Evolutionary conservation across 2,888 invertebrate species (phyloP).

Genomic region (Phaedon cochleariae): DNA sequence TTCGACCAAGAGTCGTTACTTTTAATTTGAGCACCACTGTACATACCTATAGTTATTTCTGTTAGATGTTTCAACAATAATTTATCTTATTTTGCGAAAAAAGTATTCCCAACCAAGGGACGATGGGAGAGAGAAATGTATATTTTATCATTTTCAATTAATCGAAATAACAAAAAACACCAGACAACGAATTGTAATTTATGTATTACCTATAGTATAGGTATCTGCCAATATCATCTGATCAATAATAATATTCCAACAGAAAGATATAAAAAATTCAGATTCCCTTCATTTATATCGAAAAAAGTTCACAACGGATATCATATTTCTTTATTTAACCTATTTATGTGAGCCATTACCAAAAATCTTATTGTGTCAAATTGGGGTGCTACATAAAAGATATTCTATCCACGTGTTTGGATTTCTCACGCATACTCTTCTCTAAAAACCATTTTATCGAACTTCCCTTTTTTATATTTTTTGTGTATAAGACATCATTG

Average conservation of each 20-base stretch:
- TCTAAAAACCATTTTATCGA: slow-evolving; percentile 20
- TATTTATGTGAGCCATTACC: slow-evolving; percentile 29
- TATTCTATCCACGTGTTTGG: slow-evolving; percentile 42
- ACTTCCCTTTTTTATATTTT: slow-evolving; percentile 5
- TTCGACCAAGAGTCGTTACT: too few species aligned
- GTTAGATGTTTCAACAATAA: too few species aligned
- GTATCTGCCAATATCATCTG: background rate
- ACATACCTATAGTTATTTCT: too few species aligned
- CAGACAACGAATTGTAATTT: too few species aligned
- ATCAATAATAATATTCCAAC: background rate
- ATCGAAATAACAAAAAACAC: background rate
- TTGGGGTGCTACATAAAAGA: slow-evolving; percentile 33
- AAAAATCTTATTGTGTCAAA: slow-evolving; percentile 36
- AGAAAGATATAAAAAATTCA: background rate
- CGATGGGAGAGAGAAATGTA: too few species aligned
- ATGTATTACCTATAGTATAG: too few species aligned
- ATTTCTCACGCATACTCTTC: slow-evolving; percentile 42
- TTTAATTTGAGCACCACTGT: too few species aligned
- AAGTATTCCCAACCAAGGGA: background rate
- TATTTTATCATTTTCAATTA: too few species aligned
- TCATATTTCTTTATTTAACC: slow-evolving; percentile 36
- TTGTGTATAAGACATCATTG: background rate
- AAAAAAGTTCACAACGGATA: slow-evolving; percentile 16
- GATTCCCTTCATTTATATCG: slow-evolving; percentile 3
- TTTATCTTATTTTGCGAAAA: too few species aligned